Conservation (phyloP, 2,888 invertebrate species). For the Tillus elongatus region DNA sequence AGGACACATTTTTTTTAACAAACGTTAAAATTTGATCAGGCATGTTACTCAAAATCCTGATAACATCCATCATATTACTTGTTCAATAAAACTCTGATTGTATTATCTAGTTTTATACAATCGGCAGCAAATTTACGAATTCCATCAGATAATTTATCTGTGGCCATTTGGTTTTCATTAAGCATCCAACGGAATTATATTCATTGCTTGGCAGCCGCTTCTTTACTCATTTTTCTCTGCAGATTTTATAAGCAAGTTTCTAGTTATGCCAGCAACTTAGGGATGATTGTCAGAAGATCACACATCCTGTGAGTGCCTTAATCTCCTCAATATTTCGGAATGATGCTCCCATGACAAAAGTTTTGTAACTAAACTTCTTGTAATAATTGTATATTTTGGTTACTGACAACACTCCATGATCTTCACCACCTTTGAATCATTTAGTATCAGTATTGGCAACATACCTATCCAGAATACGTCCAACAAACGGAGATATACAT, state of each 20-base stretch:
- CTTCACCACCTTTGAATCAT: constrained; percentile 66
- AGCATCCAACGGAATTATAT: constrained; percentile 82
- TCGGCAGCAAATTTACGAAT: constrained; percentile 92
- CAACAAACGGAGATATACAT: constrained; percentile 93
- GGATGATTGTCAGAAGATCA: constrained; percentile 87
- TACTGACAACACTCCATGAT: constrained; percentile 88
- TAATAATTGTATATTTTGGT: constrained; percentile 91
- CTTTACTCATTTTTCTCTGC: constrained; percentile 46
- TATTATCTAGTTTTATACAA: constrained; percentile 68
- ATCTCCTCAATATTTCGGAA: constrained; percentile 89
- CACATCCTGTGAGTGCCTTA: constrained; percentile 80
- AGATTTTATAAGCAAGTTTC: constrained; percentile 59
- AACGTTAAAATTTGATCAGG: too few species aligned
- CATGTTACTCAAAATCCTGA: too few species aligned
- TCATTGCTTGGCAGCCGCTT: constrained; percentile 56
- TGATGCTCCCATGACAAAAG: constrained; percentile 95
- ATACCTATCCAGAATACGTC: constrained; percentile 91
- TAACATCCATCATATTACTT: too few species aligned
- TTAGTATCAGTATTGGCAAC: constrained; percentile 75
- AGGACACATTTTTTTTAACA: too few species aligned
- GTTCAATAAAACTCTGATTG: too few species aligned
- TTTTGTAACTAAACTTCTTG: constrained; percentile 88
- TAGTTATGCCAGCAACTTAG: constrained; percentile 71
- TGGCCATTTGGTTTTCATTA: constrained; percentile 94
- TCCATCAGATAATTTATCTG: constrained; percentile 85